phyloP scores from a whole-genome alignment of 2,113 vertebrate genomes.

The Theristicus caerulescens region DNA sequence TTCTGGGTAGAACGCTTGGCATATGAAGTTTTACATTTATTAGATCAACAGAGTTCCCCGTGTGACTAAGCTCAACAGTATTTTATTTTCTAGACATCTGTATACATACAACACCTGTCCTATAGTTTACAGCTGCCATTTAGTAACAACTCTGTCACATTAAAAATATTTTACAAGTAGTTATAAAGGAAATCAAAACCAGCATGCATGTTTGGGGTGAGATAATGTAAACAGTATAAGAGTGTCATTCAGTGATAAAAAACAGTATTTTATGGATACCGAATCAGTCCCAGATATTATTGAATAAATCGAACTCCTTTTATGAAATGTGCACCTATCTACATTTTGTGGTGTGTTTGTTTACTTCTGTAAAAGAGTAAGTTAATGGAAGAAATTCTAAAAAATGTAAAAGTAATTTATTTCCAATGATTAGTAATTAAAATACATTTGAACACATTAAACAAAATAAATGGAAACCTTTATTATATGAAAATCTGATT shows the following conservation, averaged over 20 bases:
- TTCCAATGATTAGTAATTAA: not conserved
- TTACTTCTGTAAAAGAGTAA: not conserved
- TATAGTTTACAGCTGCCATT: not conserved
- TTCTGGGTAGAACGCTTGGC: not conserved
- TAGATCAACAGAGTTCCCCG: not conserved
- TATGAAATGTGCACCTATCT: not conserved
- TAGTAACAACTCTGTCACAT: constrained; percentile 38
- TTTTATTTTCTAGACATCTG: constrained; percentile 35
- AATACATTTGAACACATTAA: not conserved
- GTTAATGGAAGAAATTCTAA: not conserved
- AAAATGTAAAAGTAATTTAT: not conserved
- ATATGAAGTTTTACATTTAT: not conserved
- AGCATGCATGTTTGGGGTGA: not conserved
- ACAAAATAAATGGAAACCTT: not conserved
- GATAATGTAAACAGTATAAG: not conserved
- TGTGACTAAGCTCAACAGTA: not conserved
- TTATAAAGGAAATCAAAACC: not conserved
- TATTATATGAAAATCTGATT: not conserved
- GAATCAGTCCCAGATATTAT: not conserved
- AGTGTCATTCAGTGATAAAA: not conserved
- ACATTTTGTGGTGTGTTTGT: not conserved
- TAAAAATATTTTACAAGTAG: constrained; percentile 16
- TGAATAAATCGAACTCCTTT: not conserved
- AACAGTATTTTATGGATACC: not conserved
- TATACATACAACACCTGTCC: not conserved